These are phyloP conservation scores for Siniperca scherzeri DNA, from an alignment of 2,797 vertebrate genomes.

Conservation along the genomic window DNA sequence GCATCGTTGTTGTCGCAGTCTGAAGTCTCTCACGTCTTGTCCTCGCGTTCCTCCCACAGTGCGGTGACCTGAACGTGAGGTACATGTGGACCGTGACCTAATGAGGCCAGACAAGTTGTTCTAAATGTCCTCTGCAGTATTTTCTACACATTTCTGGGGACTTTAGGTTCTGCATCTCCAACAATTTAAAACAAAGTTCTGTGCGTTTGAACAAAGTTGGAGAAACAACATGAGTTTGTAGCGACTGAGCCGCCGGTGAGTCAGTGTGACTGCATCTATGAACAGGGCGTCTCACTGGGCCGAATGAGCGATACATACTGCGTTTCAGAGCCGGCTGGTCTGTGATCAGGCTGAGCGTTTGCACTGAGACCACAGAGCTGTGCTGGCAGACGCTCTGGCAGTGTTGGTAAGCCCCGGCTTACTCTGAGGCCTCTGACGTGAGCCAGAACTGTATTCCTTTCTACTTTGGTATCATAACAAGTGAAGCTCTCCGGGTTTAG, in stretches of 20 bases:
- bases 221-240: not conserved
- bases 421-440: conserved; percentile 60
- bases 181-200: not conserved
- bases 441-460: conserved; percentile 65
- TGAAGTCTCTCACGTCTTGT: too few species aligned
- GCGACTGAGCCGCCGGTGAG: not conserved
- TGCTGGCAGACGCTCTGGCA: conserved; percentile 61
- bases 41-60: too few species aligned
- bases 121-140: not conserved
- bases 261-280: not conserved
- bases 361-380: conserved; percentile 50
- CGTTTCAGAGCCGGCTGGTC: conserved; percentile 17
- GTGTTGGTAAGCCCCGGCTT: conserved; percentile 49
- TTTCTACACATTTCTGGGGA: not conserved
- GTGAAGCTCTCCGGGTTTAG: conserved; percentile 72
- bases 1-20: too few species aligned
- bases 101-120: not conserved
- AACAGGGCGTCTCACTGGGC: not conserved
- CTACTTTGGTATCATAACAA: conserved; percentile 79
- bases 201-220: not conserved
- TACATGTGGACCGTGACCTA: too few species aligned
- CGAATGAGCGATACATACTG: not conserved
- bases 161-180: not conserved
- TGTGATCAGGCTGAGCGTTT: conserved; percentile 33
- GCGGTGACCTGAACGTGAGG: too few species aligned